phyloP scores from a whole-genome alignment of 2,113 vertebrate species.

The Dendrocopos noguchii region DNA sequence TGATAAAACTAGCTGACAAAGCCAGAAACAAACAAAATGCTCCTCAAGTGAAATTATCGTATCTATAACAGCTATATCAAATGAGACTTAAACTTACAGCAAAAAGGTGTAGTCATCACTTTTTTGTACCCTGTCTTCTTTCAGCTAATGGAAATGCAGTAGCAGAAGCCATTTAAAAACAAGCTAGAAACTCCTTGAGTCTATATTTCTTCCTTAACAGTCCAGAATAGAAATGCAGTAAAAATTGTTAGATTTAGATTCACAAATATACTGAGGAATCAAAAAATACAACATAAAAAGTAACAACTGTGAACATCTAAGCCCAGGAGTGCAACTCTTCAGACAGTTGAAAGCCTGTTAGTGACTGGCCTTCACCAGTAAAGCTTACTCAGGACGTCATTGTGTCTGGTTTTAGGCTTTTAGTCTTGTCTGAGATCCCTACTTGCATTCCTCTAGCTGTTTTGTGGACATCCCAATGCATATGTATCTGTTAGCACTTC shows the following conservation, averaged over 20 bases:
- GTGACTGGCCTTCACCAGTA: not conserved
- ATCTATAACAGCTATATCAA: slow-evolving; percentile 13
- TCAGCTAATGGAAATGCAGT: not conserved
- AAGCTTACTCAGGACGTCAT: not conserved
- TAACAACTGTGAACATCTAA: not conserved
- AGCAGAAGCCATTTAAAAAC: not conserved
- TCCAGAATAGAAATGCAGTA: not conserved
- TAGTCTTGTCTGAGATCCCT: not conserved
- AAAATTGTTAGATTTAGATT: not conserved
- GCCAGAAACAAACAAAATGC: not conserved
- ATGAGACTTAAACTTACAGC: not conserved
- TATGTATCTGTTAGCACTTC: not conserved
- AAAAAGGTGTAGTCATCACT: not conserved
- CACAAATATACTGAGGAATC: not conserved
- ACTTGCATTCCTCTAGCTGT: not conserved
- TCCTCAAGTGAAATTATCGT: slow-evolving; percentile 1
- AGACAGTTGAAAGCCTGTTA: not conserved
- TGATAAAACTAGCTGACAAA: slow-evolving; percentile 42
- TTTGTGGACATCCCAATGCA: not conserved
- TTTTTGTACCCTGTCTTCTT: not conserved
- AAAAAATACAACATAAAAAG: not conserved
- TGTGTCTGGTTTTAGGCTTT: not conserved
- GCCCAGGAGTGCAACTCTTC: not conserved
- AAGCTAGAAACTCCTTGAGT: not conserved
- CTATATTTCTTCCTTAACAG: not conserved